Evolutionary conservation across 2,888 invertebrate genomes (phyloP), one percentile per base, ranked within the genome.

Genomic region (Trachelus stipa): DNA sequence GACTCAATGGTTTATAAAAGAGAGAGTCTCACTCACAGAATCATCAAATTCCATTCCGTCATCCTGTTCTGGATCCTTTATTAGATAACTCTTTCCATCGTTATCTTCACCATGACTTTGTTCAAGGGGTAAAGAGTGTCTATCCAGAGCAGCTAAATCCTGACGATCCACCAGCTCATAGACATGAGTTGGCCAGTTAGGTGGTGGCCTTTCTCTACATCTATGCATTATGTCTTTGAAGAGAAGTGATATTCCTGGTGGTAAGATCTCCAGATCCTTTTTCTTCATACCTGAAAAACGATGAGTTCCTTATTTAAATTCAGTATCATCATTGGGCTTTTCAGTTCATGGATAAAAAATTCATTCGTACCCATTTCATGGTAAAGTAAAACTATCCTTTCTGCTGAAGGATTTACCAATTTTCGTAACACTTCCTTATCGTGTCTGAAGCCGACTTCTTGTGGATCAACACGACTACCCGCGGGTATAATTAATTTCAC

Each of bases 111-210:
- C 56, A 23, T 56, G 23, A 9, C 56, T 56, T 56, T 56, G 56
- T 4, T 80, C 68, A 23, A 79, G 75, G 6, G 83, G 69, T 12
- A 84, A 82, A 34, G 87, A 82, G 80, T 90, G 87, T 73, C 86
- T 88, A 23, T 88, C 92, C 82, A 94, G 93, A 1, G 93, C 92
- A 0, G 95, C 95, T 80, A 96, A 92, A 90, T 97, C 96, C 84
- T 95, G 94, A 23, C 96, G 91, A 91, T 94, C 95, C 69, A 96
- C 93, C 68, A 97, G 92, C 78, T 93, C 93, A 90, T 96, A 97
- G 0, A 95, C 95, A 34, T 93, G 93, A 34, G 93, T 92, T 0
- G 95, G 94, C 96, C 96, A 96, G 89, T 94, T 94, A 40, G 94
- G 92, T 0, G 96, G 95, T 0, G 97, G 96, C 79, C 93, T 93